Evolutionary conservation across 2,113 vertebrate genomes (phyloP).

Genomic region (Tychaedon coryphoeus): DNA sequence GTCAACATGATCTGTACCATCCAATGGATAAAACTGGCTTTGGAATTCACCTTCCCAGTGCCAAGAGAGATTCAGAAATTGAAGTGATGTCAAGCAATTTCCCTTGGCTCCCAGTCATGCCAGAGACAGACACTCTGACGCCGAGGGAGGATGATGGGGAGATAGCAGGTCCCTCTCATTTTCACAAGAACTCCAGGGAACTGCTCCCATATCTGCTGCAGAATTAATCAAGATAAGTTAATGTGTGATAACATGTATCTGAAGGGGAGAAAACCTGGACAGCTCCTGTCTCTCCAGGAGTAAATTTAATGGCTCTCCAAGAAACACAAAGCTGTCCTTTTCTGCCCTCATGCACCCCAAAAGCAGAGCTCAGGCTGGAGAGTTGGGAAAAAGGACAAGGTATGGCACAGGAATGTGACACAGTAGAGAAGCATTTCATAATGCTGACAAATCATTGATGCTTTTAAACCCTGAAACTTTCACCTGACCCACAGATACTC

Average conservation of each 20-base stretch:
- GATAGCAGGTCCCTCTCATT: constrained; percentile 52
- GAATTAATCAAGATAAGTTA: constrained; percentile 65
- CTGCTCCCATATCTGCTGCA: neutral
- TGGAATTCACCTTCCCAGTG: neutral
- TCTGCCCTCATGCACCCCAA: neutral
- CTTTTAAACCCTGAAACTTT: neutral
- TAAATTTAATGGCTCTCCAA: neutral
- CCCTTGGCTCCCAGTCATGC: constrained; percentile 55
- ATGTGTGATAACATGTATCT: constrained; percentile 49
- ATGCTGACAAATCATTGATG: neutral
- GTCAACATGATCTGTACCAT: neutral
- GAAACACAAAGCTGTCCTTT: constrained; percentile 5
- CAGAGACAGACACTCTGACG: constrained; percentile 66
- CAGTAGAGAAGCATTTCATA: neutral
- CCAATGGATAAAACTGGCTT: neutral
- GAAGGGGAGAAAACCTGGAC: constrained; percentile 26
- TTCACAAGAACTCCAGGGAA: constrained; percentile 53
- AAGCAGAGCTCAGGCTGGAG: neutral
- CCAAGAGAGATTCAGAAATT: constrained; percentile 25
- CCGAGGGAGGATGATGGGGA: constrained; percentile 57
- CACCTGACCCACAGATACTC: neutral
- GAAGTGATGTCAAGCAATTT: constrained; percentile 64
- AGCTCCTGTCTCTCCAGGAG: constrained; percentile 41
- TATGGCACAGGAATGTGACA: neutral
- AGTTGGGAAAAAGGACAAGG: neutral